Evolutionary conservation across 2,113 vertebrate species (phyloP), one percentile per base, ranked within the genome.

Genomic region (Oreochromis spilurus): DNA sequence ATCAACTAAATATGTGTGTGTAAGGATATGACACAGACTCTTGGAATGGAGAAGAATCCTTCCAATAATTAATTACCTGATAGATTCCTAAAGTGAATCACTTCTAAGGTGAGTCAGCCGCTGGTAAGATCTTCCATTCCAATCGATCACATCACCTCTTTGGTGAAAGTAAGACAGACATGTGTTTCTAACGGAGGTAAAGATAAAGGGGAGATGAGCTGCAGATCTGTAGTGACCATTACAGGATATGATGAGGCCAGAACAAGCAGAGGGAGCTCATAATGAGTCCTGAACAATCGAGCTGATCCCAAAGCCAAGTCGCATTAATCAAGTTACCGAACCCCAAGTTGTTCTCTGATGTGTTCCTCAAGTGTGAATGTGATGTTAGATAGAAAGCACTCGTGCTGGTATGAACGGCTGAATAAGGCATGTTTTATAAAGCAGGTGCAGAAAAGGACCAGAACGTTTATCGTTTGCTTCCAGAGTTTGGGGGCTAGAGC

Each of bases 281-380:
- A 34, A 60, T 60, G 57, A 60, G 16, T 60, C 57, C 57, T 60
- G 57, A 60, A 6, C 57, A 60, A 60, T 31, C 8, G 4, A 50
- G 16, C 48, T 5, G 24, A 8, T 0, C 7, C 29, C 58, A 62
- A 62, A 34, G 29, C 29, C 58, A 19, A 19, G 16, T 62, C 0
- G 11, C 19, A 62, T 34, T 58, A 58, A 58, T 58, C 7, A 0
- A 5, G 0, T 58, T 58, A 3, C 26, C 0, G 26, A 62, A 62
- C 9, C 57, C 16, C 57, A 10, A 60, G 57, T 34, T 34, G 57
- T 60, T 31, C 57, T 19, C 8, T 31, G 57, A 8, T 31, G 14
- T 0, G 2, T 17, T 60, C 57, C 26, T 60, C 57, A 2, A 19
- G 57, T 34, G 26, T 58, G 57, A 62, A 6, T 1, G 58, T 60